Evolutionary conservation across 1,140 invertebrate species (phyloP), one percentile per base, ranked within the genome.

Genomic region (Cyrtorhinus lividipennis): DNA sequence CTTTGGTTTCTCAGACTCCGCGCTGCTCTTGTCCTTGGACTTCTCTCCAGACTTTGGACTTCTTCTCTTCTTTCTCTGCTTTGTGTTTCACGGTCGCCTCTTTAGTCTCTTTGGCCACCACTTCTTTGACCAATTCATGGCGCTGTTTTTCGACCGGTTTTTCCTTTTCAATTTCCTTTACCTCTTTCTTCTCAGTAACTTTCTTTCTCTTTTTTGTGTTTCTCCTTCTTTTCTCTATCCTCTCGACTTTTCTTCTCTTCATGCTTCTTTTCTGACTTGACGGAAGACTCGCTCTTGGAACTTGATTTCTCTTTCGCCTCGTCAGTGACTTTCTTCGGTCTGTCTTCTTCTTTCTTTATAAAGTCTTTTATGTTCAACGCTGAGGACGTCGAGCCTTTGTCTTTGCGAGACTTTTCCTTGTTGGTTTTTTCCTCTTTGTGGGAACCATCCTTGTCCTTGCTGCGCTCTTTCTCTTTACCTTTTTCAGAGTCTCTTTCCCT

Each of bases 71-170:
- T 59, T 56, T 67, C 27, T 65, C 61, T 66, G 67, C 46, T 67
- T 71, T 65, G 69, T 25, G 56, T 66, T 59, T 46, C 66, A 75
- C 78, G 70, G 77, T 79, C 68, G 74, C 74, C 71, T 77, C 77
- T 67, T 79, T 77, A 68, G 75, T 77, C 65, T 78, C 75, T 71
- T 75, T 77, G 65, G 76, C 76, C 73, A 13, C 61, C 57, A 56
- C 63, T 38, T 30, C 65, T 62, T 56, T 65, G 58, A 44, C 66
- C 66, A 53, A 45, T 24, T 62, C 62, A 65, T 65, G 60, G 5
- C 59, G 25, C 30, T 63, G 61, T 30, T 66, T 62, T 46, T 63
- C 66, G 15, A 64, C 45, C 70, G 78, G 80, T 77, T 75, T 67
- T 66, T 71, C 71, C 73, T 76, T 61, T 74, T 61, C 72, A 71